Conservation (phyloP, 2,113 vertebrate species). For the Theristicus caerulescens region DNA sequence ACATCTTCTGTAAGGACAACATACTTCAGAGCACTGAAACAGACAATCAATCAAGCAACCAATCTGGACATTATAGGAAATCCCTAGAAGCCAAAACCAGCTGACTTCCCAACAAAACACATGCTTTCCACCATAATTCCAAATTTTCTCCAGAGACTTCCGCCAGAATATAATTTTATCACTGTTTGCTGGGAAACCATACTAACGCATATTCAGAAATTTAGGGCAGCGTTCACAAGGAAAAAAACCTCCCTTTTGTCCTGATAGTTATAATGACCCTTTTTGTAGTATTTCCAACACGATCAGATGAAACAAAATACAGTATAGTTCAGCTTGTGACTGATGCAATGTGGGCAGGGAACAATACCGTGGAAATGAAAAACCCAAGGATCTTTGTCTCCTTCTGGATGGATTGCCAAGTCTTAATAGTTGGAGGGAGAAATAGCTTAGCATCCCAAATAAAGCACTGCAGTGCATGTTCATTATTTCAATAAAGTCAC, state of each 20-base stretch:
- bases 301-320: not conserved
- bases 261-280: not conserved
- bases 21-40: not conserved
- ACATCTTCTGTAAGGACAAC: not conserved
- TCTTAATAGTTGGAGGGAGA: conserved; percentile 10
- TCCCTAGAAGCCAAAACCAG: not conserved
- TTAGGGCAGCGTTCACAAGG: not conserved
- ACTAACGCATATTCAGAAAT: not conserved
- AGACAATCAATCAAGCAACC: not conserved
- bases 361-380: conserved; percentile 28
- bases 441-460: conserved; percentile 23
- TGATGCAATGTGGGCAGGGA: conserved; percentile 11
- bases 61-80: not conserved
- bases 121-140: not conserved
- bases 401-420: not conserved
- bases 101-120: not conserved
- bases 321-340: not conserved
- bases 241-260: not conserved
- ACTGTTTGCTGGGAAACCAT: not conserved
- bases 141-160: not conserved
- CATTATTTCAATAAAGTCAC: not conserved
- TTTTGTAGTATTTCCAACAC: not conserved
- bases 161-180: not conserved
- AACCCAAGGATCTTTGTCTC: conserved; percentile 33
- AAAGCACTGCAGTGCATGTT: conserved; percentile 15